These are phyloP conservation scores for Sapayoa aenigma DNA, from an alignment of 2,113 vertebrate species.

Conservation along the genomic window DNA sequence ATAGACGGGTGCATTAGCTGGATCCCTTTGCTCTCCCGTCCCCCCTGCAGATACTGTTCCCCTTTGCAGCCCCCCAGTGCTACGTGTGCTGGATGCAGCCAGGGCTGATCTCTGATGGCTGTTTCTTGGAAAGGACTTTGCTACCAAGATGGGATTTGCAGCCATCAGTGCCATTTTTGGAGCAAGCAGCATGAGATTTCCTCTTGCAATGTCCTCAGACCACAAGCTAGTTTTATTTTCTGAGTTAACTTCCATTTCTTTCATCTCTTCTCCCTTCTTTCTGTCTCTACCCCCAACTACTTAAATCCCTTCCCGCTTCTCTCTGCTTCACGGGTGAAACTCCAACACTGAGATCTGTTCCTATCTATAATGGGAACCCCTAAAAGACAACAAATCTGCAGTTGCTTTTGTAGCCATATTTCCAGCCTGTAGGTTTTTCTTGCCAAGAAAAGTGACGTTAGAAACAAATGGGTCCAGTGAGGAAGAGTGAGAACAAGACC, in stretches of 20 bases:
- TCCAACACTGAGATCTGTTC: background rate
- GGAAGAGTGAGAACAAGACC: background rate
- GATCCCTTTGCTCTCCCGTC: background rate
- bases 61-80: background rate
- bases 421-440: background rate
- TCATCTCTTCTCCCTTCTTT: background rate
- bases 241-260: background rate
- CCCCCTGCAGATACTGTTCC: background rate
- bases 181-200: background rate
- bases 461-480: background rate
- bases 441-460: background rate
- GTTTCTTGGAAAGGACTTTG: background rate
- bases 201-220: background rate
- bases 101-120: background rate
- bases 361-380: background rate
- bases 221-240: background rate
- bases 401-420: background rate
- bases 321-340: background rate
- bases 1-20: constrained; percentile 49
- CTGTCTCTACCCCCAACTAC: background rate
- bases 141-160: background rate
- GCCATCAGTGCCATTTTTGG: background rate
- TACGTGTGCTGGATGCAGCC: background rate
- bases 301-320: background rate
- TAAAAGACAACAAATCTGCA: background rate